phyloP scores from a whole-genome alignment of 2,888 invertebrate genomes.

The Clostera curtula region DNA sequence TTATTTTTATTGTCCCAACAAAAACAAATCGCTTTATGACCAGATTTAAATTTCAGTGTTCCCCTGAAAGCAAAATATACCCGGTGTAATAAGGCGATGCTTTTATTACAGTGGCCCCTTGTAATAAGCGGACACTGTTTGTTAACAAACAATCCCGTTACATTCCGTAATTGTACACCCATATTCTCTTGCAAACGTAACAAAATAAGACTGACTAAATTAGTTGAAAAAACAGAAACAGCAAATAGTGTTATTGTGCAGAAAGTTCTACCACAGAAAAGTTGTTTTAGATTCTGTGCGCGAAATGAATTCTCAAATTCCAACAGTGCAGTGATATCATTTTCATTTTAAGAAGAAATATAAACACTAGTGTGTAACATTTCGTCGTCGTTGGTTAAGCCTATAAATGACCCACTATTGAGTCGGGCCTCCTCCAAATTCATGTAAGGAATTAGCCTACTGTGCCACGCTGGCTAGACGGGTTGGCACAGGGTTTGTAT shows the following conservation, averaged over 20 bases:
- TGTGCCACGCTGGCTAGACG: too few species aligned
- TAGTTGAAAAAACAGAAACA: constrained; percentile 30
- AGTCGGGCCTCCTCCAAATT: too few species aligned
- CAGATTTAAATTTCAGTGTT: constrained; percentile 59
- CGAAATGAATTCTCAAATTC: too few species aligned
- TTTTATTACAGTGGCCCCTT: constrained; percentile 63
- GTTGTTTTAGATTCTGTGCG: too few species aligned
- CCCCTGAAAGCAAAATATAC: constrained; percentile 36
- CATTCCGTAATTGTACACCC: constrained; percentile 59
- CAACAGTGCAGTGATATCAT: too few species aligned
- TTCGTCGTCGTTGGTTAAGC: too few species aligned
- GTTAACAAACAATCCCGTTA: constrained; percentile 62
- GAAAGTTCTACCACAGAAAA: too few species aligned
- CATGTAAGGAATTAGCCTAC: too few species aligned
- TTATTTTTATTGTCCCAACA: constrained; percentile 56
- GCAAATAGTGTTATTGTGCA: background rate
- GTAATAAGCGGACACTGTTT: constrained; percentile 68
- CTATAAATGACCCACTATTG: too few species aligned
- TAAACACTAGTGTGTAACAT: too few species aligned
- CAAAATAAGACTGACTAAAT: constrained; percentile 41
- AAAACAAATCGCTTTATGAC: constrained; percentile 61
- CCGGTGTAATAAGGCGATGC: constrained; percentile 59
- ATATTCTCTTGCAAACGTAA: constrained; percentile 41
- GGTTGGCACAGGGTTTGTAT: too few species aligned
- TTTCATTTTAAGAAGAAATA: too few species aligned